Conservation (phyloP, 2,888 invertebrate species). For the Cheilosia grossa region DNA sequence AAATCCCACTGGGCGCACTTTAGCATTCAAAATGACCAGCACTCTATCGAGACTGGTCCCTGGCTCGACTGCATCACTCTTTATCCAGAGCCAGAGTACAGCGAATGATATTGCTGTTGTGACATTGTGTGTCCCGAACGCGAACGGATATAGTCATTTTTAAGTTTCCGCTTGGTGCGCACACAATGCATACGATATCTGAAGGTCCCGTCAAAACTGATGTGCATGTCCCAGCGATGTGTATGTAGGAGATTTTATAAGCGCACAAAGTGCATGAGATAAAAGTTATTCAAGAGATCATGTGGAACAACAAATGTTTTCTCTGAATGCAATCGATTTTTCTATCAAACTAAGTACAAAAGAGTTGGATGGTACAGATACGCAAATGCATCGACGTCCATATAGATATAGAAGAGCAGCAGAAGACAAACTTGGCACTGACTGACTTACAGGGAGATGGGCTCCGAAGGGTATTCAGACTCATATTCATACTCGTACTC, state of each 20-base stretch:
- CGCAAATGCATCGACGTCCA: conserved; percentile 17
- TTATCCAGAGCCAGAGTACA: neutral
- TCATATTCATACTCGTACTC: conserved; percentile 15
- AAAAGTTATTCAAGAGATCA: conserved; percentile 20
- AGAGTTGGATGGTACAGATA: neutral
- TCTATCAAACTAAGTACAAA: conserved; percentile 2
- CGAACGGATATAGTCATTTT: conserved; percentile 45
- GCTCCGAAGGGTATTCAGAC: neutral
- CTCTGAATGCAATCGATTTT: conserved; percentile 38
- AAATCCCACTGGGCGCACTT: conserved; percentile 40
- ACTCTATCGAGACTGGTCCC: conserved; percentile 24
- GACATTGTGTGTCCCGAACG: conserved; percentile 7
- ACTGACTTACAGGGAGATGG: neutral
- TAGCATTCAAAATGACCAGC: conserved; percentile 23
- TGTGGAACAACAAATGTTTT: neutral
- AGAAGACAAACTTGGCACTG: neutral
- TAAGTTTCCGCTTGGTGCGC: conserved; percentile 44
- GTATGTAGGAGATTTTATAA: neutral
- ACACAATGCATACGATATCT: conserved; percentile 36
- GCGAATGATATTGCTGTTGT: conserved; percentile 8
- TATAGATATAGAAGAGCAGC: too few relatives aligned
- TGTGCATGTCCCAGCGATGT: neutral
- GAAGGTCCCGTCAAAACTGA: conserved; percentile 24
- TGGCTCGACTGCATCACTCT: conserved; percentile 19
- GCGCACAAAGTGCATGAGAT: conserved; percentile 22